A percentile compares a stretch with the other conserved stretches of the same genome.
Evolutionary conservation across 2,797 vertebrate genomes (phyloP).

Genomic region (Graptemys geographica): DNA sequence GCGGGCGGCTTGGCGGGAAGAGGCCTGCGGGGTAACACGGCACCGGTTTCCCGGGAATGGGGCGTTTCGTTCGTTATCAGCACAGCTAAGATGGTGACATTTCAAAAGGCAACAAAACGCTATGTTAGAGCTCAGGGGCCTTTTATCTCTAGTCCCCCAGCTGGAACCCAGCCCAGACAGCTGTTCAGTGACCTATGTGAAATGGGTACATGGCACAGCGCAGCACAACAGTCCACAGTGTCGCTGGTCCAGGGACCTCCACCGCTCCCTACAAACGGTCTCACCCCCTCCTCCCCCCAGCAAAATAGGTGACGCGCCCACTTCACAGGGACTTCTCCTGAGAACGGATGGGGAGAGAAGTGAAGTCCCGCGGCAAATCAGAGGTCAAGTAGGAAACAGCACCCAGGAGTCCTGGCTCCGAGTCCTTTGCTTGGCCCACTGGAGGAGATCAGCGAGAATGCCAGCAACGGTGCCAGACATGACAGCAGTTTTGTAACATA

Average conservation of each 20-base stretch:
- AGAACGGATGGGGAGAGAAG: background rate
- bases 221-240: fast-evolving
- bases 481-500: background rate
- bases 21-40: background rate
- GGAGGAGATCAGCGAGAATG: background rate
- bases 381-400: background rate
- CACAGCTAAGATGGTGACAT: background rate
- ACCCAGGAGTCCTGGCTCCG: background rate
- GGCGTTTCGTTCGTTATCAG: background rate
- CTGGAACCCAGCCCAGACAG: background rate
- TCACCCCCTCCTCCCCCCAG: no score
- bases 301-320: no score
- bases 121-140: background rate
- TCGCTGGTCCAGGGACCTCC: background rate
- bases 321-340: no score
- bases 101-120: background rate
- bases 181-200: background rate
- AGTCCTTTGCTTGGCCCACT: background rate
- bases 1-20: background rate
- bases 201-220: background rate
- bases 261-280: background rate
- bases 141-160: background rate
- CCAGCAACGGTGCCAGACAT: background rate
- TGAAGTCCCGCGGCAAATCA: background rate
- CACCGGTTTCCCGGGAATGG: background rate